Evolutionary conservation across 2,888 invertebrate species (phyloP).

Genomic region (Lathronympha strigana): DNA sequence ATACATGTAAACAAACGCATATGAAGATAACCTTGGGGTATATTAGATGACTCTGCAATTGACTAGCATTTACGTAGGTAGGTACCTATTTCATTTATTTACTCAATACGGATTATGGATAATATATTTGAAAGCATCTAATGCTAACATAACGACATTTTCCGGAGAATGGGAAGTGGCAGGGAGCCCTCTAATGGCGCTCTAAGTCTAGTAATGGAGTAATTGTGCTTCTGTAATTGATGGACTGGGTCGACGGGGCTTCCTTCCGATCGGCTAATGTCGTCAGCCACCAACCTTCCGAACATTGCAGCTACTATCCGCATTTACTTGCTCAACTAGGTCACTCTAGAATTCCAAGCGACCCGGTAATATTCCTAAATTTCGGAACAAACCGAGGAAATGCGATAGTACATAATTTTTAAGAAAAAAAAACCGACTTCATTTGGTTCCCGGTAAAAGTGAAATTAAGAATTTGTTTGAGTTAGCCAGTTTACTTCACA

Average conservation of each 20-base stretch:
- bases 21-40: constrained; percentile 20
- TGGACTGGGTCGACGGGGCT: constrained; percentile 56
- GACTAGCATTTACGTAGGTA: constrained; percentile 1
- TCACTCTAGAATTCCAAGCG: constrained; percentile 17
- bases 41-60: constrained; percentile 11
- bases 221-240: constrained; percentile 71
- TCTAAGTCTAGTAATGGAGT: constrained; percentile 65
- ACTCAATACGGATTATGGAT: constrained; percentile 6
- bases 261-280: constrained; percentile 66
- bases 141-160: constrained; percentile 43
- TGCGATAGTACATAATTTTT: too few relatives aligned
- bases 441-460: too few relatives aligned
- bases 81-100: constrained; percentile 11
- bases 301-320: constrained; percentile 9
- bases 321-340: constrained; percentile 17
- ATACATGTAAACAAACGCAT: constrained; percentile 2
- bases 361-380: constrained; percentile 5
- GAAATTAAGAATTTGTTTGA: too few relatives aligned
- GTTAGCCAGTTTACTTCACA: too few relatives aligned
- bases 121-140: constrained; percentile 21
- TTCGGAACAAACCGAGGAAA: constrained; percentile 1
- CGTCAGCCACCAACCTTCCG: constrained; percentile 37
- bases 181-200: constrained; percentile 57
- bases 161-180: constrained; percentile 51
- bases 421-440: too few relatives aligned